These are phyloP conservation scores for Torymus aiolomorphi DNA, from an alignment of 2,888 invertebrate species.

Conservation along the genomic window DNA sequence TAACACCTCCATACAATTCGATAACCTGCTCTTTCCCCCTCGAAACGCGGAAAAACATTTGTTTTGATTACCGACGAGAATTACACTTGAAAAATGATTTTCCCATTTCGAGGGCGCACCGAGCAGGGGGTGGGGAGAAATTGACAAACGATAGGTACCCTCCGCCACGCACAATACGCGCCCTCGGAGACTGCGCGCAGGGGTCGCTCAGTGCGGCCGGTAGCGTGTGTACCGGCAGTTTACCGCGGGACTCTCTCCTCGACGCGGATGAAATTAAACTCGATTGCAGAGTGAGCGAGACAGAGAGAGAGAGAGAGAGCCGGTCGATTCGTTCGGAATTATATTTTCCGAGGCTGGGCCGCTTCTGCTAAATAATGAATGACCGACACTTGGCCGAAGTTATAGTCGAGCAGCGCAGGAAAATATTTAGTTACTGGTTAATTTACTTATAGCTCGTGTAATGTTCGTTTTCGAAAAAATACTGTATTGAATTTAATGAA, in stretches of 20 bases:
- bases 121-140: neutral
- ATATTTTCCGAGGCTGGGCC: constrained; percentile 8
- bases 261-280: constrained; percentile 39
- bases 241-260: constrained; percentile 15
- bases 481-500: no score
- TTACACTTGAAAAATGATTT: constrained; percentile 49
- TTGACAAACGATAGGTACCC: constrained; percentile 42
- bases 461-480: no score
- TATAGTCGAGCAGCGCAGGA: no score
- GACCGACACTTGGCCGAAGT: neutral
- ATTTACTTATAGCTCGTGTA: no score
- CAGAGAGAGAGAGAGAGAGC: no score
- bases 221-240: constrained; percentile 48
- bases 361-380: constrained; percentile 2
- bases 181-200: constrained; percentile 14
- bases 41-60: constrained; percentile 26
- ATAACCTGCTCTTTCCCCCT: no score
- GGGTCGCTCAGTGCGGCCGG: neutral
- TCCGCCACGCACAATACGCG: neutral
- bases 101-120: neutral
- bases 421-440: no score
- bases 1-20: no score
- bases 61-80: constrained; percentile 35
- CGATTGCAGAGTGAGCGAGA: constrained; percentile 13
- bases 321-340: constrained; percentile 35